Evolutionary conservation across 2,113 vertebrate genomes (phyloP).

Genomic region (Macaca nemestrina): DNA sequence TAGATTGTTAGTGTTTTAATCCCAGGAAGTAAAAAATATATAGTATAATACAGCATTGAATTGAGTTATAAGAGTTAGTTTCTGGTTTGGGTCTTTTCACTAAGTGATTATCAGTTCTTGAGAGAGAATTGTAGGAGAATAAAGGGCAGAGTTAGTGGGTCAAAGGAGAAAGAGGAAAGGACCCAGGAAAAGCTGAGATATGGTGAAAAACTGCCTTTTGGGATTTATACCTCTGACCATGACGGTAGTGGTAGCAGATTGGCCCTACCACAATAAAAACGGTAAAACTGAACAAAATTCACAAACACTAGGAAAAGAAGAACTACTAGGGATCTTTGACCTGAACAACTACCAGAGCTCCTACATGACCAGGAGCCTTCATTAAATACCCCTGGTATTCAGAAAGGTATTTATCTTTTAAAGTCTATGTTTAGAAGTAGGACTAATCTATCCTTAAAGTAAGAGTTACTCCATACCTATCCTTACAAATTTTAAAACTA

Average conservation of each 20-base stretch:
- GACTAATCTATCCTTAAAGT: not conserved
- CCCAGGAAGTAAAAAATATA: not conserved
- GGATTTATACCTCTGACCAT: not conserved
- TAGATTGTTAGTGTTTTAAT: conserved; percentile 15
- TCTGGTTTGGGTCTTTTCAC: conserved; percentile 29
- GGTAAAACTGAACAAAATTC: not conserved
- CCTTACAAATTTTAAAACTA: not conserved
- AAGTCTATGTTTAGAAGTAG: not conserved
- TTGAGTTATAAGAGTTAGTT: conserved; percentile 1
- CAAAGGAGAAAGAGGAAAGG: not conserved
- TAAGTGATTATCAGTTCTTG: conserved; percentile 6
- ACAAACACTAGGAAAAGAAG: not conserved
- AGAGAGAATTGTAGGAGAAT: not conserved
- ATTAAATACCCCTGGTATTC: not conserved
- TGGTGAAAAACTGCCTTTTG: not conserved
- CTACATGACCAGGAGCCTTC: not conserved
- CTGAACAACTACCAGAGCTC: not conserved
- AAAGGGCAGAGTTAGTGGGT: not conserved
- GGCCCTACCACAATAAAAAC: not conserved
- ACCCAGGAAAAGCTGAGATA: not conserved
- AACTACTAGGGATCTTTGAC: not conserved
- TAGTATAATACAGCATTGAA: not conserved
- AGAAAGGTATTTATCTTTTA: not conserved
- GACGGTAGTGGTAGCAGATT: not conserved
- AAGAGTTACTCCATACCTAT: not conserved